These are phyloP conservation scores for Actenoides lindsayi DNA, from an alignment of 2,113 vertebrate genomes.

Conservation along the genomic window DNA sequence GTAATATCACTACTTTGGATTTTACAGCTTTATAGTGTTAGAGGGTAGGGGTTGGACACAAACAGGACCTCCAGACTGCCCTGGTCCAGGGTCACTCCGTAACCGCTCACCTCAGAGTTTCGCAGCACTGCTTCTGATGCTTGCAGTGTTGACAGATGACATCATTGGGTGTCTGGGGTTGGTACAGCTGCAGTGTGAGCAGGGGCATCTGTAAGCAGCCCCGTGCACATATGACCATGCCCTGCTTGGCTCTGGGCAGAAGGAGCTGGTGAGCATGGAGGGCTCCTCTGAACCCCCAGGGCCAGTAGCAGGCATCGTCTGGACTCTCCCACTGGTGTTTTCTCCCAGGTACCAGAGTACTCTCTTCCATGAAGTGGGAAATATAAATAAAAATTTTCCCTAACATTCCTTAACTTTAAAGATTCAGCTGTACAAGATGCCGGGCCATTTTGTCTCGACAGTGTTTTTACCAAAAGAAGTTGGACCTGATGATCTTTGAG, in stretches of 20 bases:
- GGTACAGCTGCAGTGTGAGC: fast-evolving
- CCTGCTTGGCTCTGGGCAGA: fast-evolving
- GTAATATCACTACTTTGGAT: neutral
- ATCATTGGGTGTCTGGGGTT: fast-evolving
- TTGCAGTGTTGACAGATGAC: fast-evolving
- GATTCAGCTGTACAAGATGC: neutral
- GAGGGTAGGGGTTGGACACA: neutral
- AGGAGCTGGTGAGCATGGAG: fast-evolving
- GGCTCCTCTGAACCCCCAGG: fast-evolving
- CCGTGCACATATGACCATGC: fast-evolving
- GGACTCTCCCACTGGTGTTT: fast-evolving
- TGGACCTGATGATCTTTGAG: neutral
- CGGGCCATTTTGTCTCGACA: neutral
- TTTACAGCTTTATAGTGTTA: neutral
- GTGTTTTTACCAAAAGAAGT: neutral
- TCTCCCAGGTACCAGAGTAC: fast-evolving
- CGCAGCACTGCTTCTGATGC: fast-evolving
- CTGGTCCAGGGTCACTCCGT: fast-evolving
- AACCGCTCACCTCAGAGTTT: neutral
- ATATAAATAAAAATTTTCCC: neutral
- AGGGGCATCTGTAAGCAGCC: fast-evolving
- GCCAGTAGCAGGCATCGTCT: fast-evolving
- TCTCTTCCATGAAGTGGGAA: neutral
- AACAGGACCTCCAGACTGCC: fast-evolving
- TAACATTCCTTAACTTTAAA: neutral